Evolutionary conservation across 2,888 invertebrate species (phyloP).

Genomic region (Brachyptera risi): DNA sequence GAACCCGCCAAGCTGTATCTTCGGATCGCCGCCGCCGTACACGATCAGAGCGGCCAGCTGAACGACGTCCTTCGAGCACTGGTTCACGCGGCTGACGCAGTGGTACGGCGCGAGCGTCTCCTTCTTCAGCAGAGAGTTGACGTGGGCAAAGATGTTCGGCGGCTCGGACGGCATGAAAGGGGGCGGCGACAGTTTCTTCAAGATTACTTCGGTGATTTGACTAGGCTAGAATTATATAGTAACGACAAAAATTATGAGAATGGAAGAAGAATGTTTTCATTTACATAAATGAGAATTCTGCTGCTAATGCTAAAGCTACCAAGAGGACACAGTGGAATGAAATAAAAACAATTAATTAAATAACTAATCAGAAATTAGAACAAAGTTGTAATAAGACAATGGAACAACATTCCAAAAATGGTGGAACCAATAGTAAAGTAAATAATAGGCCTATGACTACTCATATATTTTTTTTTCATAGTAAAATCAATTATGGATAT

Average conservation of each 20-base stretch:
- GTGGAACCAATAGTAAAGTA: too few relatives aligned
- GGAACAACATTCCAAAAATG: too few relatives aligned
- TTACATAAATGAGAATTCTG: too few relatives aligned
- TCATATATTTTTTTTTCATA: too few relatives aligned
- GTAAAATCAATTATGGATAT: too few relatives aligned
- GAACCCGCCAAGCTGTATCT: slow-evolving; percentile 40
- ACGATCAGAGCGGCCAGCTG: slow-evolving; percentile 35
- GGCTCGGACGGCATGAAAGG: slow-evolving; percentile 58
- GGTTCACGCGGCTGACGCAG: slow-evolving; percentile 68
- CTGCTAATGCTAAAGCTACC: background rate
- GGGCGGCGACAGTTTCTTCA: slow-evolving; percentile 58
- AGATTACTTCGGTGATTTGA: slow-evolving; percentile 54
- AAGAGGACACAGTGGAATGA: too few relatives aligned
- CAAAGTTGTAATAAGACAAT: too few relatives aligned
- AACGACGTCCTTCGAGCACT: slow-evolving; percentile 1
- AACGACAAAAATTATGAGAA: too few relatives aligned
- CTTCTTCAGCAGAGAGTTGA: slow-evolving; percentile 59
- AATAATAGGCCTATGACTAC: too few relatives aligned
- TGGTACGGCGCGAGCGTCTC: slow-evolving; percentile 59
- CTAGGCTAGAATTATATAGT: slow-evolving; percentile 40
- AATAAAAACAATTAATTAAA: background rate
- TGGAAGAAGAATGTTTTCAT: too few relatives aligned
- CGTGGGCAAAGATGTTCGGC: slow-evolving; percentile 66
- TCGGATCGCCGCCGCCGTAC: slow-evolving; percentile 36
- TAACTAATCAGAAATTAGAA: too few relatives aligned